Evolutionary conservation across 2,113 vertebrate genomes (phyloP), one percentile per base, ranked within the genome.

Genomic region (Psammodynastes pulverulentus): DNA sequence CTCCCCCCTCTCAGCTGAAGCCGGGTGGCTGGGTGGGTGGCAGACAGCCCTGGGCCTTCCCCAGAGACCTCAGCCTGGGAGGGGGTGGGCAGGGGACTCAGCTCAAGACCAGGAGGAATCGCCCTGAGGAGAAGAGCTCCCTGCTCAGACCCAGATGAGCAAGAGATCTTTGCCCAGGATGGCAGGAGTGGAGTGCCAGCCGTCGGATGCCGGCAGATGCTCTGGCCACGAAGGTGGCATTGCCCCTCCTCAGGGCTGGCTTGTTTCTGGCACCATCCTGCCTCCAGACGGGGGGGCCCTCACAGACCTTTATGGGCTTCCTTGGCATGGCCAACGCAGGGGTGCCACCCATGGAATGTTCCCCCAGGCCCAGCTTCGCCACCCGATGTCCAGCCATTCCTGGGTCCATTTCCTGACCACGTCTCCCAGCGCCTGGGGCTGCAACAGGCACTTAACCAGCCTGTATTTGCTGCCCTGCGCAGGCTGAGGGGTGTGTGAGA

Each of bases 341-440:
- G 13, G n/a, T 5, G 23, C 26, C 24, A 9, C 13, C 2, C 3
- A 4, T 17, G 49, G 29, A 23, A 34, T 6, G 26, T 17, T 15
- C n/a, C 86, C 15, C 19, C 26, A 5, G 29, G 86, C 15, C 17
- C 17, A n/a, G 1, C 48, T 49, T 49, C 0, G 3, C 86, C 49
- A 1, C 13, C 91, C 95, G 92, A 95, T 93, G 97, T 96, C 93
- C 95, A 17, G 29, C 87, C 95, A 95, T 97, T 97, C 97, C 96
- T 95, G 95, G 94, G 95, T 96, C 95, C 95, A 94, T 96, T 97
- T 96, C 96, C 95, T 95, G 56, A 62, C 9, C 1, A 84, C 90
- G 89, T 86, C 86, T 92, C 93, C 92, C 94, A 95, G 95, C 95
- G 94, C 52, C 93, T 94, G 87, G 48, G 87, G 96, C 94, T 58